Base-by-base conservation (phyloP, 2,113 vertebrate genomes). In the Heterocephalus glaber region DNA sequence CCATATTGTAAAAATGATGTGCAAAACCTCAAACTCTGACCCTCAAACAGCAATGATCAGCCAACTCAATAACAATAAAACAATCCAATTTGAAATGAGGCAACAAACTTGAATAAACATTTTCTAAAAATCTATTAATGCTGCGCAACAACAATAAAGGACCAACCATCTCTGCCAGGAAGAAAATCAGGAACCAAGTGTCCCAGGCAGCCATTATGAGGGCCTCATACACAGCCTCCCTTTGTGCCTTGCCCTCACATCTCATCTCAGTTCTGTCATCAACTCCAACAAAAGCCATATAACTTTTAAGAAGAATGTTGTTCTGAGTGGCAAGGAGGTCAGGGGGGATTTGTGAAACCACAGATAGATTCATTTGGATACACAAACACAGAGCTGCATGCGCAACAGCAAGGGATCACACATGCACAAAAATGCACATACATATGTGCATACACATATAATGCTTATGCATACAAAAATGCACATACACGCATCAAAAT, bases 31-130 rank as follows among this genome's bases (percentile, higher is more conserved):
- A 76, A 38, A 84, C 33, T 66, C 49, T 20, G 16, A 92, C 38
- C 11, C 86, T 87, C 84, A 74, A 28, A 79, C 65, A 56, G 16
- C 77, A 72, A 47, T 14, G 35, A 47, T 47, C 72, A 76, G 41
- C 24, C 24, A 81, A 76, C 72, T 76, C 11, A 3, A 47, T 44
- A 12, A 76, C 12, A 28, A 7, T 47, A 13, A 52, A 30, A 26
- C 0, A 24, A 84, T 49, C 76, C 6, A 35, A 60, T 60, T 87
- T 22, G n/a, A 80, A 92, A 76, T 10, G 44, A 65, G 54, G 58
- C 56, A 60, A 61, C 58, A 47, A 26, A 28, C 44, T 76, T 76
- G 60, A 87, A 58, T 28, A 96, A 58, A 41, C 16, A 76, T 96
- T 90, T 49, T 84, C 60, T 30, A 79, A 92, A 60, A 58, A 61